Evolutionary conservation across 2,888 invertebrate species (phyloP), one percentile per base, ranked within the genome.

Genomic region (Calameuta idolon): DNA sequence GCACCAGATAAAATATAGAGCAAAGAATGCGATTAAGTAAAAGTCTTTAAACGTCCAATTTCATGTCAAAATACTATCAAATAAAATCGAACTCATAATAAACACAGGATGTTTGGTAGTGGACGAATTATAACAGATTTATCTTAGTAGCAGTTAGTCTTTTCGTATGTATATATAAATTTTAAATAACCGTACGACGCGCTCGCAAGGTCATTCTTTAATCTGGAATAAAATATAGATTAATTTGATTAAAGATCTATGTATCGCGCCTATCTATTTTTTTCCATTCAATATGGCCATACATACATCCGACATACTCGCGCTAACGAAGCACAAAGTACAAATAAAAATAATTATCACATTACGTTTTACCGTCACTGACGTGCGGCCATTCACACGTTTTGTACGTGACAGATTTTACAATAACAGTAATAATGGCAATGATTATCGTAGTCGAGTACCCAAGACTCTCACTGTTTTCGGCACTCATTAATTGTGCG

Each of bases 261-360:
- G 15, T 5, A 15, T 40, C 40, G 40, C 40, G 40, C 40, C 40
- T 40, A 40, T 40, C 40, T 15, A 40, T 40, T 40, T 15, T 40
- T 40, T 40, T 40, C 40, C 15, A 15, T 40, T 40, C 40, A 15
- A 68, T 76, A 82, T 82, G 82, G 80, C 82, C 77, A 80, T 77
- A 75, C 69, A 71, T 76, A 69, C 55, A 75, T 23, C 5, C 15
- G 31, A 80, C 79, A 75, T 74, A 81, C 75, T 75, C 76, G 73
- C 69, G 80, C 76, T 37, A 76, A 81, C 15, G 40, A 86, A 82
- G 77, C 81, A 80, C 74, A 83, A 84, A 79, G 81, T 82, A 82
- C 80, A 82, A 83, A 82, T 40, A 40, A 83, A 86, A 87, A 87
- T 87, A 85, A 85, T 83, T 87, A 87, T 87, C 87, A 87, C 87